Percentiles rank a stretch among this genome's conserved stretches.
Evolutionary conservation across 2,113 vertebrate genomes (phyloP).

Genomic region (Psilopsiagon aurifrons): DNA sequence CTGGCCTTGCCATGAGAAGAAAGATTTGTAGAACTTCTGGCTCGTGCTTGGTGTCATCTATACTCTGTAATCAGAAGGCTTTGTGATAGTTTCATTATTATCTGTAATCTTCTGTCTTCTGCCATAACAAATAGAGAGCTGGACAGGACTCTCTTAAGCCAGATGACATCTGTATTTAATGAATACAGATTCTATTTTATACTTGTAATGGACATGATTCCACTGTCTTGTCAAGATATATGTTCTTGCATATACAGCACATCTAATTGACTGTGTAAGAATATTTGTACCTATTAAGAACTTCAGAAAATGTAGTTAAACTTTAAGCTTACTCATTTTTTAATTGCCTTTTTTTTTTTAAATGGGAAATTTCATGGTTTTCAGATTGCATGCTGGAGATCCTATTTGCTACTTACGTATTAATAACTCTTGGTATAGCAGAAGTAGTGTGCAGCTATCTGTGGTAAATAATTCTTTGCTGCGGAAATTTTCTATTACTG

Average conservation of each 20-base stretch:
- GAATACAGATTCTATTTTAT: not conserved
- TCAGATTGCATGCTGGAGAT: not conserved
- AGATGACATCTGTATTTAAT: not conserved
- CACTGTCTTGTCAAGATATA: not conserved
- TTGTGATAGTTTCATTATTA: not conserved
- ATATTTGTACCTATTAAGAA: not conserved
- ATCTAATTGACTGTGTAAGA: not conserved
- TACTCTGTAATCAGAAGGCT: not conserved
- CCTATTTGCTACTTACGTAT: not conserved
- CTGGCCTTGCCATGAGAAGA: not conserved
- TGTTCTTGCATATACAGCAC: not conserved
- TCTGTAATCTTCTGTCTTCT: not conserved
- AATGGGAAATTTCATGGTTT: not conserved
- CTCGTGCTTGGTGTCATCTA: not conserved
- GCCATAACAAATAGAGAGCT: not conserved
- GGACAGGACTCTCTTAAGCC: not conserved
- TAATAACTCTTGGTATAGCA: not conserved
- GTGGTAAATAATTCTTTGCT: not conserved
- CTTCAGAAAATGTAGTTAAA: not conserved
- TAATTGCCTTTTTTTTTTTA: rapidly evolving
- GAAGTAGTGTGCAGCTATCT: not conserved
- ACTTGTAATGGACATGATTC: not conserved
- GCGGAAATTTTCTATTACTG: not conserved
- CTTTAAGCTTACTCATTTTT: not conserved
- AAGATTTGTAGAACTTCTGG: not conserved